These are phyloP conservation scores for Cephus nigrinus DNA, from an alignment of 2,888 invertebrate species.

Conservation along the genomic window DNA sequence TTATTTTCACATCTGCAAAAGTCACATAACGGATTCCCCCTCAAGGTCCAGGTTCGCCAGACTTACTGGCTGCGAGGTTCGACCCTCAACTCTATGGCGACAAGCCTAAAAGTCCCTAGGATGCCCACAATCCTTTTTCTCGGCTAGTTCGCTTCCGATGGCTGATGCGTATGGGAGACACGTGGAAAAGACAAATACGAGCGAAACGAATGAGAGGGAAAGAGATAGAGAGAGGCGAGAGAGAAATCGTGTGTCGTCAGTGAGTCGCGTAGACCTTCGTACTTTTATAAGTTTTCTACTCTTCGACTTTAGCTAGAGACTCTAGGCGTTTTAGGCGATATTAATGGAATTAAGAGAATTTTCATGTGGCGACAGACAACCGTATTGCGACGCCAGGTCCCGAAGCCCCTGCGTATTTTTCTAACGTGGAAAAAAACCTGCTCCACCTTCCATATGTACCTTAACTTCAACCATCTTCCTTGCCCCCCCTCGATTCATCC, in stretches of 20 bases:
- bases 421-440: background rate
- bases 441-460: background rate
- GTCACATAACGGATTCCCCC: conserved; percentile 8
- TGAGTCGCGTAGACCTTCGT: conserved; percentile 42
- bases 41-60: background rate
- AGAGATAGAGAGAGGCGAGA: background rate
- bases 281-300: conserved; percentile 60
- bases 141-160: background rate
- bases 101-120: conserved; percentile 9
- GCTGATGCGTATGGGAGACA: conserved; percentile 12
- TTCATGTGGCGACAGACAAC: background rate
- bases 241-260: conserved; percentile 7
- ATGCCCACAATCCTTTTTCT: conserved; percentile 6
- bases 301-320: conserved; percentile 40
- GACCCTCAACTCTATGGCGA: background rate
- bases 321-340: conserved; percentile 20
- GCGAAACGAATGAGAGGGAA: conserved; percentile 2
- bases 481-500: background rate
- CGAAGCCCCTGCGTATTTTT: background rate
- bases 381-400: background rate
- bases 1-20: background rate
- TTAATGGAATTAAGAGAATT: background rate
- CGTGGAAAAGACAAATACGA: background rate
- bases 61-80: background rate
- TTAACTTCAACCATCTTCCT: background rate